Percentiles rank a stretch among this genome's conserved stretches.
Evolutionary conservation across 2,797 vertebrate species (phyloP).

Genomic region (Poecilia picta): DNA sequence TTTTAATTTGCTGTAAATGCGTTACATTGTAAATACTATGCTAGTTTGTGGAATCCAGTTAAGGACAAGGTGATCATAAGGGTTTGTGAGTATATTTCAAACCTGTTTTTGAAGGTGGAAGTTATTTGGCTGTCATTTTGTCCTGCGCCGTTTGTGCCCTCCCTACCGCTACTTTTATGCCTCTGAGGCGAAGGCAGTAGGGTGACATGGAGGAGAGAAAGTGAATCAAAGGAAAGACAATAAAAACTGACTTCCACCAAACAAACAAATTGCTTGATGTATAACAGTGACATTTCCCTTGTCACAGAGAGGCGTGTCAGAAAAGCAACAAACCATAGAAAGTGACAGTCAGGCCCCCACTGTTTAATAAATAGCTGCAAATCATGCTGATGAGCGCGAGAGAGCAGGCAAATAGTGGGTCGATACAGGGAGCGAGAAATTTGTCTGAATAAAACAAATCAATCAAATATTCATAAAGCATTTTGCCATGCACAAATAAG

Average conservation of each 20-base stretch:
- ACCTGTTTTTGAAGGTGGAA: background rate
- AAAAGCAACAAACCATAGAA: conserved; percentile 66
- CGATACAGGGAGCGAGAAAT: conserved; percentile 44
- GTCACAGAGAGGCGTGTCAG: conserved; percentile 66
- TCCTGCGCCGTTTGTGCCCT: conserved; percentile 10
- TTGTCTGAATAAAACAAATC: conserved; percentile 73
- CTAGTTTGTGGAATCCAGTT: background rate
- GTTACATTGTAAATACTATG: background rate
- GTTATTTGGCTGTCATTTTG: conserved; percentile 3
- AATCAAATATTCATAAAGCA: conserved; percentile 79
- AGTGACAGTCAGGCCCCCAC: conserved; percentile 61
- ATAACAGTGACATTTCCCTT: conserved; percentile 72
- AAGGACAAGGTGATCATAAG: background rate
- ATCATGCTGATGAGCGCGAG: conserved; percentile 65
- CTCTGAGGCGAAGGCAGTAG: conserved; percentile 13
- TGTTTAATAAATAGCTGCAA: conserved; percentile 67
- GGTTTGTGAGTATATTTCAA: background rate
- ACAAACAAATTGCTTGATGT: conserved; percentile 73
- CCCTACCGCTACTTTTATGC: conserved; percentile 4
- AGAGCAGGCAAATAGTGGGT: conserved; percentile 50
- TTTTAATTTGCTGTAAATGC: background rate
- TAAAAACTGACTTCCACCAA: conserved; percentile 65
- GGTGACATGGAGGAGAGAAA: conserved; percentile 38
- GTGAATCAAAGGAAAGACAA: conserved; percentile 60
- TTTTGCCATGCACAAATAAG: conserved; percentile 53